phyloP scores from a whole-genome alignment of 92 coral and sea anemone species.

The Heteractis magnifica region DNA sequence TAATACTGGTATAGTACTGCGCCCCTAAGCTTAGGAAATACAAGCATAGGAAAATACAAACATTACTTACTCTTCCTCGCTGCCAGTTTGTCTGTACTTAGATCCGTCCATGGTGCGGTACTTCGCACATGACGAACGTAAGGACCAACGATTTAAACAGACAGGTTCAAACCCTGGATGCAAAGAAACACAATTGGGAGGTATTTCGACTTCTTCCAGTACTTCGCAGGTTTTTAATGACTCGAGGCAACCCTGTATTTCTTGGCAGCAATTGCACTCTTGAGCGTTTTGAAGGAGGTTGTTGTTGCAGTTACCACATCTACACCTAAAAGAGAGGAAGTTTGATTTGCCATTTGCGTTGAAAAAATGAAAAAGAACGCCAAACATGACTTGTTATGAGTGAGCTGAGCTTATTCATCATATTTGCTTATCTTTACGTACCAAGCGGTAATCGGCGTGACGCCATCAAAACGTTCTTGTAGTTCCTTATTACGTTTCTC shows the following conservation, averaged over 20 bases:
- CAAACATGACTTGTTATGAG: no score
- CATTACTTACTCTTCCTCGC: constrained; percentile 20
- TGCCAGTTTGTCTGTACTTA: constrained; percentile 36
- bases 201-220: constrained; percentile 16
- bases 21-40: neutral
- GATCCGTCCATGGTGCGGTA: constrained; percentile 29
- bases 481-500: neutral
- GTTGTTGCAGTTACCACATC: neutral
- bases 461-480: neutral
- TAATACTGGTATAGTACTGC: neutral
- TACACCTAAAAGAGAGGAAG: neutral
- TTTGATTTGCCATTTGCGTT: neutral
- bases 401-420: no score
- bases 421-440: no score
- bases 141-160: constrained; percentile 36
- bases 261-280: neutral
- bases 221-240: neutral
- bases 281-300: neutral
- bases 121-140: constrained; percentile 13
- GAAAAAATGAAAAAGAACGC: neutral
- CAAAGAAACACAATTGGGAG: constrained; percentile 29
- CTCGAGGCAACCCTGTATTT: neutral
- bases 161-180: constrained; percentile 47
- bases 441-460: no score
- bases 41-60: neutral